Base-by-base conservation (phyloP, 2,113 vertebrate genomes). In the Anguilla rostrata region DNA sequence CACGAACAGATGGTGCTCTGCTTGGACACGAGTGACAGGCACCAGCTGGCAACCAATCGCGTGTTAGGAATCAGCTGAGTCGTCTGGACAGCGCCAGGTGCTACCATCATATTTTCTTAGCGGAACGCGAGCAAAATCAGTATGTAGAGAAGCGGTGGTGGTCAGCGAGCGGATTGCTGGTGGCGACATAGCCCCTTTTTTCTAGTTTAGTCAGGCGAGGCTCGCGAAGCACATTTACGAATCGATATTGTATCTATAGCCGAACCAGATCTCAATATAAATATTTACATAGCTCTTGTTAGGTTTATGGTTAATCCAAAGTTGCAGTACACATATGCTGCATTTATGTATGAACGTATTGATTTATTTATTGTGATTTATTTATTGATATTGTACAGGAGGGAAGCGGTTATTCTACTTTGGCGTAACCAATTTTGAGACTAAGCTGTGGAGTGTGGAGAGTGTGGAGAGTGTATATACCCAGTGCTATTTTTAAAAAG, bases 61-160 rank as follows among this genome's bases (percentile, higher is more conserved):
- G 53, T 92, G 89, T 81, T 87, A 83, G 94, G 92, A 94, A 92
- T 96, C 97, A 97, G 96, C 97, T 97, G 97, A 97, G 94, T 92
- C 89, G 92, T 89, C 93, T 92, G 95, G 94, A 95, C 95, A 95
- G 93, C 94, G 94, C 95, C 96, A 97, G 97, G 96, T 96, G 96
- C 96, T 95, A 95, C 94, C 90, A 92, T 92, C 89, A 87, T 90
- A 92, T 88, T 87, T 91, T 89, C 91, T 90, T 90, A 90, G 91
- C 94, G 93, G 92, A 90, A 56, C 80, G 86, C 43, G 88, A 88
- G 89, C 20, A 87, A 83, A 78, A 88, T 92, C 41, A 89, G 92
- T 88, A 87, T 92, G 92, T 91, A 82, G 91, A 88, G 94, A 91
- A 89, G 93, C 83, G 87, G 80, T 88, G 84, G 88, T 83, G 87